Evolutionary conservation across 1,140 invertebrate genomes (phyloP).

Genomic region (Belonocnema kinseyi): DNA sequence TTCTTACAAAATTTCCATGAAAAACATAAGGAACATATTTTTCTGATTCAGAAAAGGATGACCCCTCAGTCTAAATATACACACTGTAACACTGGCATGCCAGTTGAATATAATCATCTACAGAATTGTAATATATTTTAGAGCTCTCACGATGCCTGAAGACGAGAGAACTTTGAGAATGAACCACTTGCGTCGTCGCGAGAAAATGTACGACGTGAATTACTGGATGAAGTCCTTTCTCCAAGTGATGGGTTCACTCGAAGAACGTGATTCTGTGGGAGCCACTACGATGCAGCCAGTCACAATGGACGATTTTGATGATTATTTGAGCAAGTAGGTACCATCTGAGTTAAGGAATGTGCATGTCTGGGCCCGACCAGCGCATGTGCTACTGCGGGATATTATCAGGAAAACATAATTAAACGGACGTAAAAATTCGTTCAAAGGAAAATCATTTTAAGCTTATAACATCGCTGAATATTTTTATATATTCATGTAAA

Average conservation of each 20-base stretch:
- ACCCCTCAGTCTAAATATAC: too few species aligned
- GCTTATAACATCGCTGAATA: neutral
- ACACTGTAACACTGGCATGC: too few species aligned
- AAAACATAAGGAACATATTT: too few species aligned
- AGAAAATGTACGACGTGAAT: slow-evolving; percentile 89
- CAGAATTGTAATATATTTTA: slow-evolving; percentile 51
- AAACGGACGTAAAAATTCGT: neutral
- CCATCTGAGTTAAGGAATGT: slow-evolving; percentile 43
- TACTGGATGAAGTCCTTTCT: slow-evolving; percentile 93
- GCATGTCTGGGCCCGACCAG: slow-evolving; percentile 70
- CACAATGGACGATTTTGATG: slow-evolving; percentile 91
- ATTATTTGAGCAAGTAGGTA: slow-evolving; percentile 87
- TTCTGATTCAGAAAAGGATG: too few species aligned
- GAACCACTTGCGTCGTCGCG: slow-evolving; percentile 88
- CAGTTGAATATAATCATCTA: too few species aligned
- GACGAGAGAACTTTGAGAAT: slow-evolving; percentile 91
- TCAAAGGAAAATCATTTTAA: too few species aligned
- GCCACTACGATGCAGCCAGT: slow-evolving; percentile 89
- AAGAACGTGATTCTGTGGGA: slow-evolving; percentile 87
- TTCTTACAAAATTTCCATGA: too few species aligned
- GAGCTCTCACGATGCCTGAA: slow-evolving; percentile 92
- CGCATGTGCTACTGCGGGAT: slow-evolving; percentile 56
- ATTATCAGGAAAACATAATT: slow-evolving; percentile 12
- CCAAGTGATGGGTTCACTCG: slow-evolving; percentile 88
- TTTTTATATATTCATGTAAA: neutral